Base-by-base conservation (phyloP, 1,140 invertebrate species). In the Venustaconcha ellipsiformis region DNA sequence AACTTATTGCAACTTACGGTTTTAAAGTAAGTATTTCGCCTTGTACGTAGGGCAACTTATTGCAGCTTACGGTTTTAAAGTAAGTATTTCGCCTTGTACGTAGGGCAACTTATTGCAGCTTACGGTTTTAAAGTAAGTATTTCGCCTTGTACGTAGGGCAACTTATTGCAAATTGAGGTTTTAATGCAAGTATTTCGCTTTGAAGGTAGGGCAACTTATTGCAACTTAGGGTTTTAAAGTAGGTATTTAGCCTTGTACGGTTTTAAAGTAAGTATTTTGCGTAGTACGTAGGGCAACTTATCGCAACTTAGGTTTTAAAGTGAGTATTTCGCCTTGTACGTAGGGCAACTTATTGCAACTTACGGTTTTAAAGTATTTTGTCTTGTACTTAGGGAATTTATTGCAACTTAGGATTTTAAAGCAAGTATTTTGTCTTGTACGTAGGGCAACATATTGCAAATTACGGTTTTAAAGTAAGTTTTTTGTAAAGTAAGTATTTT, bases 1-100 rank as follows among this genome's bases (percentile, higher is more conserved):
- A 84, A 78, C 48, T 57, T 74, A 13, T 67, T 86, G n/a, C 83
- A 84, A 65, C 76, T 86, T 15, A 84, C 82, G 1, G 62, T 86
- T 14, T 57, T 79, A 57, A 81, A 78, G 84, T 86, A 72, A 78
- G 80, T 75, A 48, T 65, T n/a, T 30, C 26, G 26, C 23, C 23
- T 23, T 23, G 23, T 23, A 23, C 23, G 23, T 23, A 23, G 23
- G 23, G 23, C 23, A 23, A 23, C 37, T 8, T 2, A 37, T 37
- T 37, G 37, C 37, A 37, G 0, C 37, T 37, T 37, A 37, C 37
- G 4, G 37, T 86, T 37, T 37, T 37, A 37, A 37, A 37, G 8
- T 37, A 37, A 37, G 37, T 37, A 37, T 37, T 37, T 37, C 37
- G 37, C 8, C 3, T 6, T 4, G 37, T 37, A 37, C 23, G 23